A percentile compares a stretch with the other conserved stretches of the same genome.
These are phyloP conservation scores for Synergus itoensis DNA, from an alignment of 2,888 invertebrate genomes.

Conservation along the genomic window DNA sequence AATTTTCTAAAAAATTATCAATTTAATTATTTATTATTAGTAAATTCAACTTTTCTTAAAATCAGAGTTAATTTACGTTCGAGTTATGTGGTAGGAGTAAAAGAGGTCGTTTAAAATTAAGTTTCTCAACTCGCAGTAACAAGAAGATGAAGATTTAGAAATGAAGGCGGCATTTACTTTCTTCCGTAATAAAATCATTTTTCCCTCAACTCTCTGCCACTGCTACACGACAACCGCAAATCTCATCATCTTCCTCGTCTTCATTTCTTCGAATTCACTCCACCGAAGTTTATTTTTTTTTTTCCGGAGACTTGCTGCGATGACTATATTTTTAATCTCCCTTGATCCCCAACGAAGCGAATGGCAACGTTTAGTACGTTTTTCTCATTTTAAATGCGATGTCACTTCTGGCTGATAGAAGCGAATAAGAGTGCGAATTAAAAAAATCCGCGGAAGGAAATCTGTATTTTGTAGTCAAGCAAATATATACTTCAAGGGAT, in stretches of 20 bases:
- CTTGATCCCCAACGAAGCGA: constrained; percentile 4
- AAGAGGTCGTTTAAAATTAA: neutral
- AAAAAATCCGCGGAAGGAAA: neutral
- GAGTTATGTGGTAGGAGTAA: neutral
- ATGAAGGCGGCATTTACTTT: neutral
- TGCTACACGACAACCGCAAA: constrained; percentile 3
- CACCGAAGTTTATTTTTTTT: neutral
- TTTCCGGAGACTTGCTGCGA: neutral
- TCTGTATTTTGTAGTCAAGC: constrained; percentile 31
- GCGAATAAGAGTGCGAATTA: neutral
- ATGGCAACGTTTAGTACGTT: neutral
- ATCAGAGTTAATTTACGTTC: neutral
- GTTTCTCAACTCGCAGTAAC: neutral
- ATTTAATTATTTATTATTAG: too few relatives aligned
- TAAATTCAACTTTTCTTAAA: neutral
- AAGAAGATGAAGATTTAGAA: neutral
- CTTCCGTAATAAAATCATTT: constrained; percentile 3
- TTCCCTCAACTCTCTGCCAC: neutral
- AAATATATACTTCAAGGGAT: constrained; percentile 45
- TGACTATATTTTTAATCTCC: constrained; percentile 5
- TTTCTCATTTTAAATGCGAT: neutral
- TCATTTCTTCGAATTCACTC: neutral
- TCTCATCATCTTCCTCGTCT: constrained; percentile 1
- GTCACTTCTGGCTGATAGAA: neutral
- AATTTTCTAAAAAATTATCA: too few relatives aligned